Base-by-base conservation (phyloP, 2,888 invertebrate species). In the Leptinotarsa rubiginosa region DNA sequence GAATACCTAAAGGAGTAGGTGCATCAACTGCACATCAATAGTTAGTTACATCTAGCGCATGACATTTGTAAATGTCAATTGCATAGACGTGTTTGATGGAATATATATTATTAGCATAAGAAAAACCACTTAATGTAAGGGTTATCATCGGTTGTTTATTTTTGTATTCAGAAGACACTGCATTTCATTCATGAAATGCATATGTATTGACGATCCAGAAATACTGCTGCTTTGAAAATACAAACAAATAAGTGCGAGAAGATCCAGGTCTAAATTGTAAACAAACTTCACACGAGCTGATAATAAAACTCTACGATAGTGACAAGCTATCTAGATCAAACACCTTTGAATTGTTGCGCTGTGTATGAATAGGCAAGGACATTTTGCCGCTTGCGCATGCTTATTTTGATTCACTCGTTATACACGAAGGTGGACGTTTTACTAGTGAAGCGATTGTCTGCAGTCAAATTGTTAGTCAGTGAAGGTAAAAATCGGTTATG, bases 401-500 rank as follows among this genome's bases (percentile, higher is more conserved):
- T 78, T 80, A 76, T 47, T 75, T 65, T 56, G 74, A 49, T 68
- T 75, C 74, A 76, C 75, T 75, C 81, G 79, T 80, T 81, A 79
- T 80, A 80, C 78, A 79, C 73, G 81, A 83, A 82, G 80, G 83
- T 81, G 81, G 83, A 80, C 80, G 82, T 75, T 82, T 41, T 80
- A 81, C 80, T 79, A 75, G 72, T 73, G 75, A 71, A 81, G 77
- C 77, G 76, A 80, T 77, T 80, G 83, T 82, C 82, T 83, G 84
- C 82, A 81, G 78, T 80, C 81, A 82, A 80, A 78, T 79, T 78
- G 76, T 75, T 77, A 72, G 78, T 81, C 77, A 76, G 78, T 81
- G 76, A 66, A 77, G 75, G 79, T 69, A 81, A 83, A 82, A 81
- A 81, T 82, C 82, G 78, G 83, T 84, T 83, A 84, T 84, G 83